These are phyloP conservation scores for Lycodopsis pacificus DNA, from an alignment of 2,797 vertebrate genomes.

Conservation along the genomic window DNA sequence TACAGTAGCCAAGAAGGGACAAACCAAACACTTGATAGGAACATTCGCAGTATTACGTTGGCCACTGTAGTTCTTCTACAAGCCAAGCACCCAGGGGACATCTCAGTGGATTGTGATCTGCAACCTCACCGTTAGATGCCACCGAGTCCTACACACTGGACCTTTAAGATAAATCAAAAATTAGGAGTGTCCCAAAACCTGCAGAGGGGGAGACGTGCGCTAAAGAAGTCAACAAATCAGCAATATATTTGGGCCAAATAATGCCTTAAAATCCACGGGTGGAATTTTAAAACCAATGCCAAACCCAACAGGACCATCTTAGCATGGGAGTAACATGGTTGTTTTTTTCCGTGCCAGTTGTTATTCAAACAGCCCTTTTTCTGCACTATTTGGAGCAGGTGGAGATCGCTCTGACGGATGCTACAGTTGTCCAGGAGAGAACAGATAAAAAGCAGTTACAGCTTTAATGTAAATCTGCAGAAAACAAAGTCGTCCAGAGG, in stretches of 20 bases:
- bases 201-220: neutral
- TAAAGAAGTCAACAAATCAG: neutral
- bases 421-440: neutral
- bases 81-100: neutral
- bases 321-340: neutral
- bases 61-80: neutral
- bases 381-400: neutral
- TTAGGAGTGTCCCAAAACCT: neutral
- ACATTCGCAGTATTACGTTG: neutral
- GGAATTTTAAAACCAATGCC: neutral
- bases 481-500: neutral
- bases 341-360: neutral
- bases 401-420: neutral
- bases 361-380: neutral
- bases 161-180: neutral
- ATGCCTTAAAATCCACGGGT: neutral
- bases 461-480: neutral
- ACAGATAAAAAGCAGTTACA: neutral
- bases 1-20: neutral
- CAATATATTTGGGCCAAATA: neutral
- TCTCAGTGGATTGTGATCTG: neutral
- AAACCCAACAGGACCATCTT: neutral
- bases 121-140: neutral
- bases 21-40: neutral
- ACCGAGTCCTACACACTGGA: neutral